phyloP scores from a whole-genome alignment of 2,888 invertebrate species.

The Ophion ellenae region DNA sequence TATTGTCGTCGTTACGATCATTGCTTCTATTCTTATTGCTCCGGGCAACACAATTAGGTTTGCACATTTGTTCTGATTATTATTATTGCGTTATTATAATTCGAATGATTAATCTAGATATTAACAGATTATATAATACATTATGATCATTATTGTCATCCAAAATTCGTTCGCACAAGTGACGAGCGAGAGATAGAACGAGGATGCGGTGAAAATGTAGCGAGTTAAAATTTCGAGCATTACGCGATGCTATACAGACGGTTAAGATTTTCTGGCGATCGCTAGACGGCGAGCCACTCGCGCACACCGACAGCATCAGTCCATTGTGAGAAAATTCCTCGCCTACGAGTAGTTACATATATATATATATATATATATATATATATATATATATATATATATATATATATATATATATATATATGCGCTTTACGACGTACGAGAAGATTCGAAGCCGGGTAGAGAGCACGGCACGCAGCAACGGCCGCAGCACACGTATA shows the following conservation, averaged over 20 bases:
- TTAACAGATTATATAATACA: no score
- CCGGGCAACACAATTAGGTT: no score
- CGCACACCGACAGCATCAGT: constrained; percentile 76
- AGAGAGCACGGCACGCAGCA: constrained; percentile 21
- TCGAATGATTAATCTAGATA: no score
- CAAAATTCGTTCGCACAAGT: neutral
- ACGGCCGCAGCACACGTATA: constrained; percentile 8
- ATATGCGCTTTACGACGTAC: constrained; percentile 18
- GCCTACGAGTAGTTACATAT: constrained; percentile 70
- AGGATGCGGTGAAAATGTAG: constrained; percentile 1
- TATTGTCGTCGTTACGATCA: no score
- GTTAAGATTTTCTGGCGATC: constrained; percentile 56
- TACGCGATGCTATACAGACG: constrained; percentile 27
- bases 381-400: no score
- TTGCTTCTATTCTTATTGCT: no score
- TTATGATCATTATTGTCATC: neutral
- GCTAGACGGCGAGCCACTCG: constrained; percentile 52
- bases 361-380: no score
- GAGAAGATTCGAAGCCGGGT: constrained; percentile 17
- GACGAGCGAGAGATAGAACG: constrained; percentile 6
- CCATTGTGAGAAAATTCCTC: constrained; percentile 80
- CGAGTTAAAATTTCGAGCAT: constrained; percentile 39
- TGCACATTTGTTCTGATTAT: no score
- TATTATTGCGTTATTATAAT: no score
- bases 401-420: no score